These are phyloP conservation scores for Lichenostomus cassidix DNA, from an alignment of 2,113 vertebrate species.

Conservation along the genomic window DNA sequence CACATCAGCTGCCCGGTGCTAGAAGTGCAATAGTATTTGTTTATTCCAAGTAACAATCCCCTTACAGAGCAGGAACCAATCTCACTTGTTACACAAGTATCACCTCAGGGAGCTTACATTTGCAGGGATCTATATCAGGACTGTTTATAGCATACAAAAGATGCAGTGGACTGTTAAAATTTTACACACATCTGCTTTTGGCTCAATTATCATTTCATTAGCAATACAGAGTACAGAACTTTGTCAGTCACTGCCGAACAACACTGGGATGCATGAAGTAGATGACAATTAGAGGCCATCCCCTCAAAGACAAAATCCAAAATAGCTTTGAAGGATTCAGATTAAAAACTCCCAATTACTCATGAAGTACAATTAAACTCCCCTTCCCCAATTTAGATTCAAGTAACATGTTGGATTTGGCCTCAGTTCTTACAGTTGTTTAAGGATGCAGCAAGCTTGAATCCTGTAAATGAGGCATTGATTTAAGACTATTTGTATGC, in stretches of 20 bases:
- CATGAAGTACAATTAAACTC: not conserved
- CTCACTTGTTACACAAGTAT: not conserved
- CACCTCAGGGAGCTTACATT: not conserved
- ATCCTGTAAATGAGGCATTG: not conserved
- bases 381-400: not conserved
- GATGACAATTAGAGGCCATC: not conserved
- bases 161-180: not conserved
- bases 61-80: not conserved
- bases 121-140: not conserved
- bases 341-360: not conserved
- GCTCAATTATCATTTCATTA: not conserved
- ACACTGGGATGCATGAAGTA: not conserved
- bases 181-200: not conserved
- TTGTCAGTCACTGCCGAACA: not conserved
- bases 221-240: not conserved
- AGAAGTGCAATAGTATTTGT: not conserved
- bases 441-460: not conserved
- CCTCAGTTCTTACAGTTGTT: not conserved
- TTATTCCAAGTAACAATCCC: not conserved
- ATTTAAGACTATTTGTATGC: not conserved
- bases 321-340: not conserved
- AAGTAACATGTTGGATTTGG: not conserved
- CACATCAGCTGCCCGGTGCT: accelerated
- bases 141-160: not conserved
- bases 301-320: not conserved